phyloP scores from a whole-genome alignment of 2,113 vertebrate species.

The Gallinago media region DNA sequence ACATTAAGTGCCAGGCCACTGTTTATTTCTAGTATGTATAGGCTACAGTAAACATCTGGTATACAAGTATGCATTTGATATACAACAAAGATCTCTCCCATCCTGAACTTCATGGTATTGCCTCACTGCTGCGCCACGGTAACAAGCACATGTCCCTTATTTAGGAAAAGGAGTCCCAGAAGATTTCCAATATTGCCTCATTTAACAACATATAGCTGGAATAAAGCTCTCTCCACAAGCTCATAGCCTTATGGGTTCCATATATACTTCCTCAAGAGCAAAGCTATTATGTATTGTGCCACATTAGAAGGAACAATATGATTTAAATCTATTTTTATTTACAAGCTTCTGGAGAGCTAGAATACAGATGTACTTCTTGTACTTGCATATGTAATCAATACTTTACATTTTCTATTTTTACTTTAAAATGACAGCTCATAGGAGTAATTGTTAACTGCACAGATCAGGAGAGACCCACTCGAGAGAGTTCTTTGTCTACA shows the following conservation, averaged over 20 bases:
- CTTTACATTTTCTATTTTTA: constrained; percentile 21
- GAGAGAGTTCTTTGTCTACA: neutral
- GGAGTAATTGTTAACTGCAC: neutral
- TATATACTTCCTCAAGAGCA: neutral
- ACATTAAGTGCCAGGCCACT: neutral
- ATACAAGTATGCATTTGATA: neutral
- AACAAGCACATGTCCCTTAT: neutral
- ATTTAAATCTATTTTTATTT: constrained; percentile 6
- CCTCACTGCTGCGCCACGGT: neutral
- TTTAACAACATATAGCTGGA: neutral
- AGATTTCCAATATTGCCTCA: neutral
- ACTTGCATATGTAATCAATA: constrained; percentile 34
- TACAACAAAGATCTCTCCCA: neutral
- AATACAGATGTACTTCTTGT: constrained; percentile 16
- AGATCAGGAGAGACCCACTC: neutral
- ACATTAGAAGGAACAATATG: neutral
- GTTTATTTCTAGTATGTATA: neutral
- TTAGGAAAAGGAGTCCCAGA: neutral
- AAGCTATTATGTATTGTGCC: neutral
- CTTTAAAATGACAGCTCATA: neutral
- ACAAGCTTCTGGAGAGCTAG: neutral
- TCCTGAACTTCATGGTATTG: neutral
- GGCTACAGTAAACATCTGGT: neutral
- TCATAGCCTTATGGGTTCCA: neutral
- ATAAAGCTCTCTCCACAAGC: neutral